Evolutionary conservation across 2,888 invertebrate genomes (phyloP).

Genomic region (Allolobophora icterica): DNA sequence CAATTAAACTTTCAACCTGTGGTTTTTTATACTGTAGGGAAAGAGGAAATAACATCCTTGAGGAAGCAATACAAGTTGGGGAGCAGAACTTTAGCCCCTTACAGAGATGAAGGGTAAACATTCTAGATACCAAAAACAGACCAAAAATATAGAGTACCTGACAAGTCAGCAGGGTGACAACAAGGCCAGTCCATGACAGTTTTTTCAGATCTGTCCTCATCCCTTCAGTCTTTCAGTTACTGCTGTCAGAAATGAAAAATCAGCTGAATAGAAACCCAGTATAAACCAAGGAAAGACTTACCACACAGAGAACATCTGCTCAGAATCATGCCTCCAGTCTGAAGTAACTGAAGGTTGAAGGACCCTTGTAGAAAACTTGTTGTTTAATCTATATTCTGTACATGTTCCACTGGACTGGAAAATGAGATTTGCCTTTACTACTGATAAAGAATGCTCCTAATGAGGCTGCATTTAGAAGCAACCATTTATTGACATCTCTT

Average conservation of each 20-base stretch:
- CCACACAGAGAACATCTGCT: neutral
- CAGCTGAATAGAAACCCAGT: neutral
- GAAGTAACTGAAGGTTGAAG: neutral
- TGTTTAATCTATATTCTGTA: neutral
- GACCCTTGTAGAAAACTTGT: neutral
- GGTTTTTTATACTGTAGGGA: neutral
- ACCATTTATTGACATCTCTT: neutral
- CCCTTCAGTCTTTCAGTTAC: neutral
- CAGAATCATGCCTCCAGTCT: neutral
- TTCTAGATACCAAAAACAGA: neutral
- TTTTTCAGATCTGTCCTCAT: neutral
- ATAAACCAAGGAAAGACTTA: neutral
- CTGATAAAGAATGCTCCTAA: neutral
- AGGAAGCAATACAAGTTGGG: neutral
- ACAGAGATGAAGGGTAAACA: neutral
- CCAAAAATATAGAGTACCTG: neutral
- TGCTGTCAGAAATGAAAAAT: neutral
- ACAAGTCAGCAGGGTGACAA: constrained; percentile 2
- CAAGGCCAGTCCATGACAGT: neutral
- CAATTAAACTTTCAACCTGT: neutral
- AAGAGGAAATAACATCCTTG: neutral
- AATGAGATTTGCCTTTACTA: neutral
- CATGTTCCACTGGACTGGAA: neutral
- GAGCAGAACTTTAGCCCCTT: neutral
- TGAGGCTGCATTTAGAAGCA: neutral